Evolutionary conservation across 2,797 vertebrate genomes (phyloP).

Genomic region (Hippoglossus hippoglossus): DNA sequence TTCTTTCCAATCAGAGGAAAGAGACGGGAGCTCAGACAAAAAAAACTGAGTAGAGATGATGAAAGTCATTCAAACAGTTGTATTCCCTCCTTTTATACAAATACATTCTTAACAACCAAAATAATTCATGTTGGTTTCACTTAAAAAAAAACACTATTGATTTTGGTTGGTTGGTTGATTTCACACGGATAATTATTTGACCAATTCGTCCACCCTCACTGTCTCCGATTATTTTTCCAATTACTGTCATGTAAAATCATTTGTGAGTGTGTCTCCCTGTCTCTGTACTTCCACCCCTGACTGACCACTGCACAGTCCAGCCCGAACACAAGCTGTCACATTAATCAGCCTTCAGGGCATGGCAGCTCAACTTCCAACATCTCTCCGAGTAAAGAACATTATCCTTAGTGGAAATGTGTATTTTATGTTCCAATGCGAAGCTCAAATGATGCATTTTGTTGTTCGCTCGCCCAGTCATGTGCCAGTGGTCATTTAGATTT

Average conservation of each 20-base stretch:
- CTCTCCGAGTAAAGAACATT: slow-evolving; percentile 19
- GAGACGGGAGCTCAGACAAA: no score
- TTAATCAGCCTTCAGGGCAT: slow-evolving; percentile 33
- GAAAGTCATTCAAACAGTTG: slow-evolving; percentile 27
- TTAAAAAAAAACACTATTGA: neutral
- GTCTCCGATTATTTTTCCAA: slow-evolving; percentile 52
- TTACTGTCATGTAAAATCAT: slow-evolving; percentile 50
- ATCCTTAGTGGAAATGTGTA: slow-evolving; percentile 57
- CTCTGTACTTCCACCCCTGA: slow-evolving; percentile 41
- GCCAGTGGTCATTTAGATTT: slow-evolving; percentile 40
- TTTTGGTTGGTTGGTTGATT: slow-evolving; percentile 18
- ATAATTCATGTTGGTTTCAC: no score
- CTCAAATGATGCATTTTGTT: slow-evolving; percentile 59
- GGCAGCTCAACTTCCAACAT: slow-evolving; percentile 32
- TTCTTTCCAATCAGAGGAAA: slow-evolving; percentile 53
- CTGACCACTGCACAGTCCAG: slow-evolving; percentile 26
- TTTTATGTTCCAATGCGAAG: slow-evolving; percentile 46
- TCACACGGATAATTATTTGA: slow-evolving; percentile 30
- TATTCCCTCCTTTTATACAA: slow-evolving; percentile 3
- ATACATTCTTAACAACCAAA: neutral
- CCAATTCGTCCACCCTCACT: slow-evolving; percentile 9
- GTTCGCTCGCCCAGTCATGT: slow-evolving; percentile 46
- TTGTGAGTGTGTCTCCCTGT: slow-evolving; percentile 32
- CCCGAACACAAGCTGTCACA: slow-evolving; percentile 48
- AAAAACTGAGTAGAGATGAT: slow-evolving; percentile 8